Conservation (phyloP, 1,140 invertebrate genomes). For the Caenorhabditis brenneri region DNA sequence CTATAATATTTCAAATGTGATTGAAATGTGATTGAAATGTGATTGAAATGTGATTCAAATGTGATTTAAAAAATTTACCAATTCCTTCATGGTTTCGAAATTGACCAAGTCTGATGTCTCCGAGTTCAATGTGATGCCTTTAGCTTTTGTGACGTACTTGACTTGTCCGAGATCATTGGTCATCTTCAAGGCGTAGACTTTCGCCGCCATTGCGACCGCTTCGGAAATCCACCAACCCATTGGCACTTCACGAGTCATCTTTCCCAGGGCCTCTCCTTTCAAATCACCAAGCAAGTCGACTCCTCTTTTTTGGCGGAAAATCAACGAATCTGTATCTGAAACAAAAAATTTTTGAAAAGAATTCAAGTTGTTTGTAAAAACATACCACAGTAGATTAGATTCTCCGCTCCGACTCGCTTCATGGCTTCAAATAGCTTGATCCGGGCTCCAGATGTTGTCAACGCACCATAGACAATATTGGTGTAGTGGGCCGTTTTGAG, state of each 20-base stretch:
- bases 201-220: not conserved
- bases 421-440: not conserved
- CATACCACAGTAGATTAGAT: not conserved
- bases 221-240: not conserved
- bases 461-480: not conserved
- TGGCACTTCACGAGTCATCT: not conserved
- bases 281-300: not conserved
- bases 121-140: not conserved
- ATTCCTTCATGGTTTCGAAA: not conserved
- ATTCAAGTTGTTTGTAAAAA: not conserved
- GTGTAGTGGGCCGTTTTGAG: not conserved
- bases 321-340: not conserved
- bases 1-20: too few relatives aligned
- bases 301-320: not conserved
- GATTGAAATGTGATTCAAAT: not conserved
- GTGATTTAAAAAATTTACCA: not conserved
- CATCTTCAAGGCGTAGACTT: not conserved
- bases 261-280: not conserved
- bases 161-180: not conserved
- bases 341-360: not conserved
- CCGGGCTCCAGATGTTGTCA: not conserved
- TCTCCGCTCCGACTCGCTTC: not conserved
- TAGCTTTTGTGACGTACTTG: not conserved
- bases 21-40: too few relatives aligned
- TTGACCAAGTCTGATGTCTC: not conserved